Evolutionary conservation across 2,888 invertebrate genomes (phyloP).

Genomic region (Diachrysia chrysitis): DNA sequence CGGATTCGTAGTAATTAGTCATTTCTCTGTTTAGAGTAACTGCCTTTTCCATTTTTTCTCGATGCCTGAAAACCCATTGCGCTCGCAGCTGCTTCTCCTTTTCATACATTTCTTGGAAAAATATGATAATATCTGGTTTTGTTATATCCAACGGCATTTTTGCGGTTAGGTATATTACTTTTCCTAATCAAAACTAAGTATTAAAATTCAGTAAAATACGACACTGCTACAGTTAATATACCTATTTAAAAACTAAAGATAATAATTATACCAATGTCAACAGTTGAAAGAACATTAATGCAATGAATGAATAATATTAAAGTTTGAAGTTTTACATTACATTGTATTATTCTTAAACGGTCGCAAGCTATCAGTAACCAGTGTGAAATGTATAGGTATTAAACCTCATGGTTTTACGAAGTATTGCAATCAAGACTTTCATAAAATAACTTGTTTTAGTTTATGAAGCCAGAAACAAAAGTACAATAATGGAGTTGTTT

Average conservation of each 20-base stretch:
- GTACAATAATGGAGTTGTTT: too few species aligned
- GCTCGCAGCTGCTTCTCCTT: conserved; percentile 70
- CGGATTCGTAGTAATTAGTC: conserved; percentile 69
- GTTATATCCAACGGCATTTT: conserved; percentile 72
- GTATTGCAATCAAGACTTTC: too few species aligned
- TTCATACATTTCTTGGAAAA: conserved; percentile 72
- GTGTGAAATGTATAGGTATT: neutral
- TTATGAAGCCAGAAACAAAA: too few species aligned
- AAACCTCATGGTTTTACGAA: neutral
- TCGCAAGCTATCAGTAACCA: neutral
- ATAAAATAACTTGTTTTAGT: too few species aligned
- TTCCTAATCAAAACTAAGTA: neutral
- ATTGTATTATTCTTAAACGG: neutral
- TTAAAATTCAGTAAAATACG: conserved; percentile 9
- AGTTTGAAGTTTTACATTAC: neutral
- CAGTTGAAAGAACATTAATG: conserved; percentile 1
- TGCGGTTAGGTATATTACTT: conserved; percentile 9
- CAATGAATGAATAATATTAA: neutral
- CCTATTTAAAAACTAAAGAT: neutral
- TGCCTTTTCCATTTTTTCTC: conserved; percentile 64
- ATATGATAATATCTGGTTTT: conserved; percentile 70
- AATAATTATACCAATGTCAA: neutral
- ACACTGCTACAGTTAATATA: conserved; percentile 13
- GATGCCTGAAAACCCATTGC: conserved; percentile 70
- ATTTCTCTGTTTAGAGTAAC: conserved; percentile 69